These are phyloP conservation scores for Drosophila novamexicana DNA, from an alignment of 1,140 invertebrate genomes.

Conservation along the genomic window DNA sequence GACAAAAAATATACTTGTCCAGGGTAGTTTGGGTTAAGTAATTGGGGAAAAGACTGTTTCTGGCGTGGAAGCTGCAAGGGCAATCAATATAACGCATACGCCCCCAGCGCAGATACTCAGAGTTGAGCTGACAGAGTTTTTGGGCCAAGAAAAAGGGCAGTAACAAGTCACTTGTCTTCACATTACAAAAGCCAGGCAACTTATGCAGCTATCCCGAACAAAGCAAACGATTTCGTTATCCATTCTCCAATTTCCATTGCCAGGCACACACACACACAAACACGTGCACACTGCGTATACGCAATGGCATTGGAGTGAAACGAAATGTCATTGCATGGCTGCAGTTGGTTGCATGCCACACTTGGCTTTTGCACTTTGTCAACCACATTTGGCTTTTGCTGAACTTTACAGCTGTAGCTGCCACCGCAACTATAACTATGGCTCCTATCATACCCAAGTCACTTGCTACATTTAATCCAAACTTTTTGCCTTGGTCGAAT, in stretches of 20 bases:
- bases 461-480: slow-evolving; percentile 41
- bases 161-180: slow-evolving; percentile 43
- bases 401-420: slow-evolving; percentile 13
- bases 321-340: slow-evolving; percentile 3
- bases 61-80: background rate
- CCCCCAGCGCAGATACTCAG: slow-evolving; percentile 9
- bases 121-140: background rate
- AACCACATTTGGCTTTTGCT: slow-evolving; percentile 31
- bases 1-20: slow-evolving; percentile 24
- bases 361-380: slow-evolving; percentile 29
- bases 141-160: slow-evolving; percentile 5
- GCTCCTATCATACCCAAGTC: background rate
- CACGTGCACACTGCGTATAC: slow-evolving; percentile 35
- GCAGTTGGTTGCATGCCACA: slow-evolving; percentile 1
- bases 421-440: slow-evolving; percentile 4
- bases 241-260: background rate
- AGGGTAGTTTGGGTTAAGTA: slow-evolving; percentile 28
- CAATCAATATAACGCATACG: slow-evolving; percentile 62
- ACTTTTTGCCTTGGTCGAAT: slow-evolving; percentile 31
- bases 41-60: slow-evolving; percentile 39
- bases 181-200: slow-evolving; percentile 31
- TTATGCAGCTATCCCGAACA: slow-evolving; percentile 6
- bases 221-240: slow-evolving; percentile 20
- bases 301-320: slow-evolving; percentile 26
- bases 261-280: background rate